Evolutionary conservation across 1,140 invertebrate species (phyloP).

Genomic region (Panulirus ornatus): DNA sequence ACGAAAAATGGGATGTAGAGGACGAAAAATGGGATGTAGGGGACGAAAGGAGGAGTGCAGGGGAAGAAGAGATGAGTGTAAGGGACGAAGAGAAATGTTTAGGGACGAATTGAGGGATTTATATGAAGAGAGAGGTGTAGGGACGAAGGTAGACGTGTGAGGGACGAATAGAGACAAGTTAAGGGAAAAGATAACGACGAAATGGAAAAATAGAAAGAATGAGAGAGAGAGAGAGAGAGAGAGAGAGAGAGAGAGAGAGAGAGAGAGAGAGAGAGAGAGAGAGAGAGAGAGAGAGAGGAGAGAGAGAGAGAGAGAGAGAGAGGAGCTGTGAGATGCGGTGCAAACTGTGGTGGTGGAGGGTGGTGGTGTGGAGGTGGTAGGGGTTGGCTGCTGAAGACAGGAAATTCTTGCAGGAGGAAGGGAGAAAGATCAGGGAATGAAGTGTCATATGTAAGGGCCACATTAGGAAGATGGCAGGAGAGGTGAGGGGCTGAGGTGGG

Average conservation of each 20-base stretch:
- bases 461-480: too few relatives aligned
- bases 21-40: not conserved
- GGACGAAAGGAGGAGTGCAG: too few relatives aligned
- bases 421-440: too few relatives aligned
- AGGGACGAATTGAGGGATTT: not conserved
- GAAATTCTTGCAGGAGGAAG: too few relatives aligned
- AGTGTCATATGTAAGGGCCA: too few relatives aligned
- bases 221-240: not conserved
- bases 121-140: not conserved
- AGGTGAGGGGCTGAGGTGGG: too few relatives aligned
- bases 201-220: not conserved
- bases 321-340: not conserved
- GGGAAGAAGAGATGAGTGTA: not conserved
- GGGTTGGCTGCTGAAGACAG: not conserved
- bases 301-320: constrained; percentile 1
- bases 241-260: constrained; percentile 3
- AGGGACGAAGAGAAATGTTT: not conserved
- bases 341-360: not conserved
- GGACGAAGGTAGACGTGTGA: not conserved
- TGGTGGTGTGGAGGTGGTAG: not conserved
- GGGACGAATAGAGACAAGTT: not conserved
- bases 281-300: constrained; percentile 36
- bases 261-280: constrained; percentile 12
- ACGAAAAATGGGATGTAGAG: not conserved
- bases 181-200: not conserved